Base-by-base conservation (phyloP, 2,113 vertebrate genomes). In the Heterotilapia buettikoferi region DNA sequence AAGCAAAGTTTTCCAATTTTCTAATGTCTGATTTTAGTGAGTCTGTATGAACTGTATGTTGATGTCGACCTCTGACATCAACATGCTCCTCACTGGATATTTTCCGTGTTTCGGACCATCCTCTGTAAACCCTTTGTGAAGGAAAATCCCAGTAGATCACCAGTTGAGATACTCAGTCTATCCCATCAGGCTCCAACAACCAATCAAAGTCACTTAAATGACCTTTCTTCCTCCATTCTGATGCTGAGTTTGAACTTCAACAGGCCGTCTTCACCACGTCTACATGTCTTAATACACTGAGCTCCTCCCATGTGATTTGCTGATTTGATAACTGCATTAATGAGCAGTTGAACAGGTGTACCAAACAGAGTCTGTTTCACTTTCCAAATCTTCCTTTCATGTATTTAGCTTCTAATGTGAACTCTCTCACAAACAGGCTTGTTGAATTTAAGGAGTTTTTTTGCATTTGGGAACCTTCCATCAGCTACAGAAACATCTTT, bases 241-340 rank as follows among this genome's bases (percentile, higher is more conserved):
- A 33, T 33, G 59, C 29, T 33, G 31, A 36, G 9, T 66, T 66
- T 66, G 61, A 36, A 66, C 61, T 66, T 36, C 31, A 36, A 66
- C 61, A 36, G 53, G 33, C 10, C 0, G 10, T 66, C 33, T 66
- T 38, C 33, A 66, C 61, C 33, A 66, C 4, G 1, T 36, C 61
- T 66, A 38, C 33, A 13, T 97, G 97, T 97, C 96, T 83, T 97
- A 94, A 73, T 26, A 40, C 68, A 45, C 21, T 45, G 68, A 45
- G 40, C 4, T 26, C 13, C 68, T 45, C 8, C 66, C 66, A 26
- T 45, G 21, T 73, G 38, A 45, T 73, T 26, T 43, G 68, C 21
- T 73, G 68, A 73, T 73, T 45, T 45, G 40, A 26, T 73, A 5
- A 45, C 3, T 73, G 2, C 21, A 76, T 47, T 29, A 3, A 7